Conservation (phyloP, 1,140 invertebrate species). For the Gonioctena quinquepunctata region DNA sequence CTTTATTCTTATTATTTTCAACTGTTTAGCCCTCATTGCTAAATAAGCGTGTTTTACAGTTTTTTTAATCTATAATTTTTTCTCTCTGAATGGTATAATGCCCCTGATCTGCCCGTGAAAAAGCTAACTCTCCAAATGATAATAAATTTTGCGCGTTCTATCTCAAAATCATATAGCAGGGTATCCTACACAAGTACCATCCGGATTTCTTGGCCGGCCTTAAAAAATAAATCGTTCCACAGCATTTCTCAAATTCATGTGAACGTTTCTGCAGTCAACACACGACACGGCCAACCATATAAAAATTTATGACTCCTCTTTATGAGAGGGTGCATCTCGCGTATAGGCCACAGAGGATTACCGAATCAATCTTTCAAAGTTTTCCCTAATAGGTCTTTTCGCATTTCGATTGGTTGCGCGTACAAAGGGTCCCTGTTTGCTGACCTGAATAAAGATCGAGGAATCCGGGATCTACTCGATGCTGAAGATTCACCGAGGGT, state of each 20-base stretch:
- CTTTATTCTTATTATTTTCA: no score
- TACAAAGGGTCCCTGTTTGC: conserved; percentile 25
- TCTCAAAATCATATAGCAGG: no score
- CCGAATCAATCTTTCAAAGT: conserved; percentile 34
- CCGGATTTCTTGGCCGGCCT: not conserved
- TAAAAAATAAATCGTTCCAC: not conserved
- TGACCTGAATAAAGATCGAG: conserved; percentile 24
- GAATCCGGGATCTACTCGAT: conserved; percentile 12
- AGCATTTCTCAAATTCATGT: conserved; percentile 21
- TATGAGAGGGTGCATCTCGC: conserved; percentile 31
- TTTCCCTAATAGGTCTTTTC: conserved; percentile 33
- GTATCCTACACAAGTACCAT: not conserved
- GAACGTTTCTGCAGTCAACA: conserved; percentile 26
- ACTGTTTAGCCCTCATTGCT: no score
- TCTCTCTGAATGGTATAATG: no score
- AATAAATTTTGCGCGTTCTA: no score
- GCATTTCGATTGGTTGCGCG: conserved; percentile 22
- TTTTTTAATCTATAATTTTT: no score
- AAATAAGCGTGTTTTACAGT: no score
- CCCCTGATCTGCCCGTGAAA: no score
- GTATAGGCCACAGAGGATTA: conserved; percentile 24
- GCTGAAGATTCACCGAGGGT: not conserved
- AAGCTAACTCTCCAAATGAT: no score
- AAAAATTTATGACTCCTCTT: conserved; percentile 22
- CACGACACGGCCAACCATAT: conserved; percentile 28